These are phyloP conservation scores for Haliclona indistincta DNA, from an alignment of 37 sponge, comb jelly and placozoan genomes.

Conservation along the genomic window DNA sequence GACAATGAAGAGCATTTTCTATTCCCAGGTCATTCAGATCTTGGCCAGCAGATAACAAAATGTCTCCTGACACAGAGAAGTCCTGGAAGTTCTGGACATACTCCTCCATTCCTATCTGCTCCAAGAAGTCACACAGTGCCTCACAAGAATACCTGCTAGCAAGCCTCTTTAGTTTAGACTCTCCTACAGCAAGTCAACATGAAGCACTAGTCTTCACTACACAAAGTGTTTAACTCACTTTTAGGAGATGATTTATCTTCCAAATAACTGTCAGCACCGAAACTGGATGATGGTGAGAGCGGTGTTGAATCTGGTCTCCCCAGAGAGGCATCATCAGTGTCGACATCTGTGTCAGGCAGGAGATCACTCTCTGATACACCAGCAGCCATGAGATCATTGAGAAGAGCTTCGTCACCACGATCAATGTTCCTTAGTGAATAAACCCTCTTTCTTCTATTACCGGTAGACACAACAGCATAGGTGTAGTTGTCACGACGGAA, in stretches of 20 bases:
- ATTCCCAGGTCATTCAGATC: background rate
- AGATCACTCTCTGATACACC: conserved; percentile 1
- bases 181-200: background rate
- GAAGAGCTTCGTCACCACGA: conserved; percentile 1
- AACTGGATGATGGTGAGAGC: too few species aligned
- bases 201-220: too few species aligned
- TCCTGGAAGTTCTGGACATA: background rate
- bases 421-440: conserved; percentile 11
- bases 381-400: conserved; percentile 13
- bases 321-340: background rate
- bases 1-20: conserved; percentile 24
- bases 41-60: background rate
- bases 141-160: background rate
- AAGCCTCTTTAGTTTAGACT: background rate
- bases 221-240: too few species aligned
- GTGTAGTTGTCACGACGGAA: conserved; percentile 16
- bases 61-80: background rate
- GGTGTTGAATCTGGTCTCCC: background rate
- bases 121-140: background rate
- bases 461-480: background rate
- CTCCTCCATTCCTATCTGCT: background rate
- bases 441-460: background rate
- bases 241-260: too few species aligned
- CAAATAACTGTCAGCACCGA: too few species aligned
- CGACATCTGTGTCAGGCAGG: conserved; percentile 11